Evolutionary conservation across 2,797 vertebrate species (phyloP).

Genomic region (Cygnus olor): DNA sequence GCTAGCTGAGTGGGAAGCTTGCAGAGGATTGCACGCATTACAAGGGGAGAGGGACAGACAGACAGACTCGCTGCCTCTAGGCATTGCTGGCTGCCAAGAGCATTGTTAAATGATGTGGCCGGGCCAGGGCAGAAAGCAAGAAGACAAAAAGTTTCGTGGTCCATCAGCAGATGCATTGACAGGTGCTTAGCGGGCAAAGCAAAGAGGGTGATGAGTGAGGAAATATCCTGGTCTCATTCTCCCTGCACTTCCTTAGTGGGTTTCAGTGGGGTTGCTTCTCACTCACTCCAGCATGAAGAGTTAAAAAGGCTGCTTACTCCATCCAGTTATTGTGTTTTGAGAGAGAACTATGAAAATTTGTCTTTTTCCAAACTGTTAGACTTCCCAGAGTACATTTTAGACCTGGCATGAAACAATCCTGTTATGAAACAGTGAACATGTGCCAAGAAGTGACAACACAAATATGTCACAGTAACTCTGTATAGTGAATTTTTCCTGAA

Average conservation of each 20-base stretch:
- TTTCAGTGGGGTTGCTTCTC: neutral
- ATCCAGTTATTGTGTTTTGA: neutral
- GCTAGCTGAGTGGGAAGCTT: rapidly evolving
- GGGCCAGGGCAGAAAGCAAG: neutral
- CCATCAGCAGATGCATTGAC: neutral
- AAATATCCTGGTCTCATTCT: neutral
- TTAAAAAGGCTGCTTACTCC: neutral
- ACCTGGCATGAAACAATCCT: neutral
- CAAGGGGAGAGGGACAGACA: neutral
- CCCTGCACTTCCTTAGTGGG: neutral
- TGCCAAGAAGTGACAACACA: slow-evolving; percentile 8
- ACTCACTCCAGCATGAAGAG: neutral
- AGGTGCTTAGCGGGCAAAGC: neutral
- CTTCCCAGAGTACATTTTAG: neutral
- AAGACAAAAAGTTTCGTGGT: neutral
- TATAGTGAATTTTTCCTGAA: neutral
- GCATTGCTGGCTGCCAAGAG: neutral
- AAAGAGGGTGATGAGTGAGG: neutral
- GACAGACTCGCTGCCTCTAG: neutral
- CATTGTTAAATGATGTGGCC: rapidly evolving
- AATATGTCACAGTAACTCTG: neutral
- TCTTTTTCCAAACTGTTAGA: neutral
- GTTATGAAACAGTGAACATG: neutral
- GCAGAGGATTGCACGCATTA: rapidly evolving
- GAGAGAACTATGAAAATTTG: neutral